A percentile compares a stretch with the other conserved stretches of the same genome.
These are phyloP conservation scores for Drosophila kurseongensis DNA, from an alignment of 1,140 invertebrate species.

Conservation along the genomic window DNA sequence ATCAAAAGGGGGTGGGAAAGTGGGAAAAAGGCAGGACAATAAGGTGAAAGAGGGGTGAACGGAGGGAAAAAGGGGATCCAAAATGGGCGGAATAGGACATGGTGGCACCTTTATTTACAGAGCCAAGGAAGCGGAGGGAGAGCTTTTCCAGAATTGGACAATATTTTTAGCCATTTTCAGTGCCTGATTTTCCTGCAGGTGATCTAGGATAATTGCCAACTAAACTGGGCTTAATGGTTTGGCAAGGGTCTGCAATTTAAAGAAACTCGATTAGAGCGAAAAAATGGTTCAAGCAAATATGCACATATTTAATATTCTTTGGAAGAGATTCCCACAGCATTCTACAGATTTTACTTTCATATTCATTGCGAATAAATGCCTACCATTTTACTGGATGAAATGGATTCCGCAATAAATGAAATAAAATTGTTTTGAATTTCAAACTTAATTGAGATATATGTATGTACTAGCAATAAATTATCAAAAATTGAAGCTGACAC, in stretches of 20 bases:
- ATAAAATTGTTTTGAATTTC: not conserved
- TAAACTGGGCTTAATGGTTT: slow-evolving; percentile 42
- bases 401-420: slow-evolving; percentile 1
- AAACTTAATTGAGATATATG: slow-evolving; percentile 16
- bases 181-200: slow-evolving; percentile 33
- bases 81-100: slow-evolving; percentile 21
- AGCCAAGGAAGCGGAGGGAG: not conserved
- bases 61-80: too few species aligned
- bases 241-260: slow-evolving; percentile 22
- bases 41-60: slow-evolving; percentile 1
- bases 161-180: slow-evolving; percentile 47
- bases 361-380: not conserved
- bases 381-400: not conserved
- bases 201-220: slow-evolving; percentile 49
- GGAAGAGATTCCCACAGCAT: too few species aligned
- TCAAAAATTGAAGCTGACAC: slow-evolving; percentile 18
- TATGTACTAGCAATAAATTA: slow-evolving; percentile 2
- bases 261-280: not conserved
- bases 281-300: not conserved
- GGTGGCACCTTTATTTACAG: slow-evolving; percentile 47
- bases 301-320: too few species aligned
- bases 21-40: not conserved
- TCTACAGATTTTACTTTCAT: not conserved
- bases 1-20: slow-evolving; percentile 9
- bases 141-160: slow-evolving; percentile 40